Evolutionary conservation across 2,888 invertebrate genomes (phyloP), one percentile per base, ranked within the genome.

Genomic region (Nomada flava): DNA sequence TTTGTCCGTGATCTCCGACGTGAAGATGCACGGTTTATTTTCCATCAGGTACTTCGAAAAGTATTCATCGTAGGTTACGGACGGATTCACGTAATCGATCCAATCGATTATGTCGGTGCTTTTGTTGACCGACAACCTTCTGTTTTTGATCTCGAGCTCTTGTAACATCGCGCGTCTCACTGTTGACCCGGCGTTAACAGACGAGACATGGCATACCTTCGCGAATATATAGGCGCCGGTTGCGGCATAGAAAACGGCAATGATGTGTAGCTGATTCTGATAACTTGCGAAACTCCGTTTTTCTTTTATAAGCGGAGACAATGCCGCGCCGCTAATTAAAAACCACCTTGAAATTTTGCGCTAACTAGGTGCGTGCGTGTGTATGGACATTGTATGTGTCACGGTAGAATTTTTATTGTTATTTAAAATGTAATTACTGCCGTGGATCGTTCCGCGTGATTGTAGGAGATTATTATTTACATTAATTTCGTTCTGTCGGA

Each of bases 21-120:
- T 81, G 68, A 98, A 95, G 68, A 98, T 91, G 86, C 97, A 97
- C 1, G 97, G 97, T 85, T 94, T 92, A 91, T 97, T 97, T 44
- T 77, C 76, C 62, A 89, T 72, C 55, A 94, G 87, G 88, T 91
- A 93, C 67, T 90, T 86, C 1, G 88, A 77, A 79, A 93, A 93
- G 86, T 93, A 94, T 76, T 91, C 89, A 68, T 92, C 82, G 73
- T 94, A 94, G 0, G 90, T 84, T 63, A 92, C 88, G 5, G 72
- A 60, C 2, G 79, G 26, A 29, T 63, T 50, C 3, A 87, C 65
- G 55, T 68, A 70, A 47, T 80, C 79, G 20, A 86, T 65, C 59
- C 76, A 76, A 36, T 76, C 75, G 13, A 67, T 23, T 5, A 64
- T 23, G n/a, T 63, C 42, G 18, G 50, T 4, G 13, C 63, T 29